A percentile compares a stretch with the other conserved stretches of the same genome.
These are phyloP conservation scores for Periophthalmodon schlosseri DNA, from an alignment of 2,113 vertebrate genomes.

Conservation along the genomic window DNA sequence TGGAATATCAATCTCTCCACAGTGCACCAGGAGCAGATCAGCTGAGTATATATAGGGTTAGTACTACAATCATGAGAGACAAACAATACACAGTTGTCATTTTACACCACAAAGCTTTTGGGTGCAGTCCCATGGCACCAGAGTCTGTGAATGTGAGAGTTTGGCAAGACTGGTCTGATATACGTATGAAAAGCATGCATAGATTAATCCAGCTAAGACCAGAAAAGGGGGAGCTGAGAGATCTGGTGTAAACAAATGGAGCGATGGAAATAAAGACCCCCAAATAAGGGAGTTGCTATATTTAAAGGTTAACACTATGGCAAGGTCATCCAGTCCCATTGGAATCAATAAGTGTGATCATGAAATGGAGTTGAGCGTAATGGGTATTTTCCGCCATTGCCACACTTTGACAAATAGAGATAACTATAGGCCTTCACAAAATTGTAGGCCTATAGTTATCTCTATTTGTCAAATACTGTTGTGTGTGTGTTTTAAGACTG, in stretches of 20 bases:
- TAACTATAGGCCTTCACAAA: too few relatives aligned
- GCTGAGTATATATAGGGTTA: conserved; percentile 43
- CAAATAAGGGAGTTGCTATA: not conserved
- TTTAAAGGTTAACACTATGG: not conserved
- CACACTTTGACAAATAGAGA: too few relatives aligned
- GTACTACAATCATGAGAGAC: conserved; percentile 58
- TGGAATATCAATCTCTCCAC: conserved; percentile 64
- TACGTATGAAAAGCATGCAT: conserved; percentile 73
- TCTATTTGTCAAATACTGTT: not conserved
- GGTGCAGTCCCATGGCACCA: conserved; percentile 60
- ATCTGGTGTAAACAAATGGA: conserved; percentile 7
- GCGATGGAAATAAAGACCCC: not conserved
- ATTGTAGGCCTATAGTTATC: not conserved
- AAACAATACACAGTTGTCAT: conserved; percentile 46
- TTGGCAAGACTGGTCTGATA: conserved; percentile 59
- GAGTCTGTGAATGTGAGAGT: conserved; percentile 47
- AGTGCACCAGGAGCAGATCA: conserved; percentile 42
- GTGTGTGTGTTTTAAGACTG: not conserved
- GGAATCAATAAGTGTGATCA: not conserved
- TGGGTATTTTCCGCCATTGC: too few relatives aligned
- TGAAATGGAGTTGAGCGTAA: not conserved
- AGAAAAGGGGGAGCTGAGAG: conserved; percentile 42
- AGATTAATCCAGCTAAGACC: conserved; percentile 67
- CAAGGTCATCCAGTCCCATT: not conserved
- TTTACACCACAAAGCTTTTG: conserved; percentile 9